Base-by-base conservation (phyloP, 1,140 invertebrate genomes). In the Tetragnatha versicolor region DNA sequence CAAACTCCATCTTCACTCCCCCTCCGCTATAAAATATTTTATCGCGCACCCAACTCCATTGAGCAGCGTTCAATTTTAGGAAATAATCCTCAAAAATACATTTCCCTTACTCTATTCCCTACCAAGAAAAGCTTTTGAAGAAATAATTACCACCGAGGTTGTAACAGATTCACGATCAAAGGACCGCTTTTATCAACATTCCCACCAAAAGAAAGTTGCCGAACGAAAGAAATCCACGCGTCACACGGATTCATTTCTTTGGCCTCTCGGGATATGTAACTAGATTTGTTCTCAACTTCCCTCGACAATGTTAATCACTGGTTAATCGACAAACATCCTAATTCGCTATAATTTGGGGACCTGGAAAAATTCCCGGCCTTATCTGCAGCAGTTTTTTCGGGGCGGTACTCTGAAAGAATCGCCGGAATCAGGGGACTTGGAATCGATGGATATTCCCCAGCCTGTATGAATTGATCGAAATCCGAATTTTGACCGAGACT, bases 371-470 rank as follows among this genome's bases (percentile, higher is more conserved):
- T 58, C 55, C 9, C 29, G 42, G 25, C 35, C 37, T 63, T 63
- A 63, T 63, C 60, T 63, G 10, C 10, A 33, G 17, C 9, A 37
- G 14, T 29, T 42, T 39, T n/a, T 20, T 7, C 35, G 14, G 20
- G 29, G 31, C 58, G 33, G 58, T 61, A 37, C 60, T 63, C 42
- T 63, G 12, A 42, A 63, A 63, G 60, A 63, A 63, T 61, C 31
- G 33, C 37, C 58, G 31, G 58, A 61, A 61, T 63, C 60, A 33
- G 22, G 35, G 60, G 60, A 63, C 33, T 58, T 58, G 55, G 60
- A 63, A 63, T 63, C 60, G 60, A 63, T 63, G 25, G 60, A 63
- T 63, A 39, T 63, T 63, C 42, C 58, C 58, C 37, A 33, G 22
- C 58, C 29, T 37, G 31, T 37, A 39, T 42, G 25, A 63, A 63